Evolutionary conservation across 2,888 invertebrate genomes (phyloP).

Genomic region (Tipula helvola): DNA sequence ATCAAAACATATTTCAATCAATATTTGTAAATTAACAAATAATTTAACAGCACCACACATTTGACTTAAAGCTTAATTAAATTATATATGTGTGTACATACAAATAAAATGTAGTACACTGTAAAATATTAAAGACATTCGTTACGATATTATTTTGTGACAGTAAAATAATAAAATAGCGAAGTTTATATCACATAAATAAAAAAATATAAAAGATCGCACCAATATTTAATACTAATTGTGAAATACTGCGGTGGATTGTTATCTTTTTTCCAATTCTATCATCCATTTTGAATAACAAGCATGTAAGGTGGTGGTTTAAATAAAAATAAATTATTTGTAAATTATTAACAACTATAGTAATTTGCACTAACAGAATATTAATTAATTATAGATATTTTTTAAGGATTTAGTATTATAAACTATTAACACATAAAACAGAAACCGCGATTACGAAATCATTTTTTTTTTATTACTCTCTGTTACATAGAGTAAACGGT

Average conservation of each 20-base stretch:
- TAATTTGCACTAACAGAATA: neutral
- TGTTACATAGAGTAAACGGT: neutral
- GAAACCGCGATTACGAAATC: neutral
- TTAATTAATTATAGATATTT: neutral
- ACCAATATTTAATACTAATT: slow-evolving; percentile 33
- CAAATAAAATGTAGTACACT: neutral
- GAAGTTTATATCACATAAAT: neutral
- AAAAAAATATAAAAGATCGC: neutral
- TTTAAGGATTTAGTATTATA: neutral
- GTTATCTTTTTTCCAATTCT: neutral
- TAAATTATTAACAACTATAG: neutral
- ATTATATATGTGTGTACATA: too few relatives aligned
- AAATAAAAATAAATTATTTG: neutral
- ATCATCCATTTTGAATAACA: slow-evolving; percentile 12
- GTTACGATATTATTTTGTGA: neutral
- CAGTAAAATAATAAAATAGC: neutral
- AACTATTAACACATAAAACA: neutral
- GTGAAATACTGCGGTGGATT: slow-evolving; percentile 32
- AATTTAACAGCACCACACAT: neutral
- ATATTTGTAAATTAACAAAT: neutral
- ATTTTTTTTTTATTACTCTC: neutral
- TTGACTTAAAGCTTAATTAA: neutral
- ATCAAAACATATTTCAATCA: neutral
- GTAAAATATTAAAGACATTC: neutral
- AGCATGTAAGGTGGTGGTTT: neutral